phyloP scores from a whole-genome alignment of 2,888 invertebrate species.

The Lycophotia porphyrea region DNA sequence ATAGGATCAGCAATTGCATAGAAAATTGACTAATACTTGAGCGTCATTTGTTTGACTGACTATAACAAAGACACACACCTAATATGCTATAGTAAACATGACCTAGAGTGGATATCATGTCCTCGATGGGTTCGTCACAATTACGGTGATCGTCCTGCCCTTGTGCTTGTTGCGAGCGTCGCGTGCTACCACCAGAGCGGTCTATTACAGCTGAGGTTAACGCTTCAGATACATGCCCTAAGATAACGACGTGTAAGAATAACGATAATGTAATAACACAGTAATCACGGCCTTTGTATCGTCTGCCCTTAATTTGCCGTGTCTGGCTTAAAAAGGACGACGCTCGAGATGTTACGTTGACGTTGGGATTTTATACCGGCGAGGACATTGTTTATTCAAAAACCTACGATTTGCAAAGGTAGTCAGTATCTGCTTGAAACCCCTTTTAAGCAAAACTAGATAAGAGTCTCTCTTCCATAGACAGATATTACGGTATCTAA shows the following conservation, averaged over 20 bases:
- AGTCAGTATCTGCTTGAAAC: neutral
- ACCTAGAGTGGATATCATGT: constrained; percentile 63
- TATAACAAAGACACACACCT: constrained; percentile 17
- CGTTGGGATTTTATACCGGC: neutral
- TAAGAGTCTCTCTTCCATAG: neutral
- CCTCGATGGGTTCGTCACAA: constrained; percentile 67
- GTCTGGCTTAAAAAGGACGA: constrained; percentile 28
- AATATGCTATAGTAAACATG: constrained; percentile 54
- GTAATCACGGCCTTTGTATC: constrained; percentile 53
- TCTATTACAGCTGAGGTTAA: constrained; percentile 69
- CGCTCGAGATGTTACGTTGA: constrained; percentile 8
- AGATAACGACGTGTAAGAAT: constrained; percentile 68
- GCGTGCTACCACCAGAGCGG: constrained; percentile 74
- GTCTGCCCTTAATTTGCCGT: constrained; percentile 42
- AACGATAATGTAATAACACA: constrained; percentile 56
- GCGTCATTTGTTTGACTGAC: constrained; percentile 1
- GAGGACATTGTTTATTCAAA: neutral
- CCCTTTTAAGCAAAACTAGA: neutral
- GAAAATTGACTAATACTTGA: neutral
- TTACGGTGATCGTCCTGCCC: constrained; percentile 79
- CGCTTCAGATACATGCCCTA: constrained; percentile 72
- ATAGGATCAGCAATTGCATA: neutral
- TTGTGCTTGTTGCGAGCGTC: constrained; percentile 79
- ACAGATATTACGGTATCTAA: neutral
- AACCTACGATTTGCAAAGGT: neutral